Percentiles rank a stretch among this genome's conserved stretches.
Evolutionary conservation across 2,113 vertebrate genomes (phyloP).

Genomic region (Balaeniceps rex): DNA sequence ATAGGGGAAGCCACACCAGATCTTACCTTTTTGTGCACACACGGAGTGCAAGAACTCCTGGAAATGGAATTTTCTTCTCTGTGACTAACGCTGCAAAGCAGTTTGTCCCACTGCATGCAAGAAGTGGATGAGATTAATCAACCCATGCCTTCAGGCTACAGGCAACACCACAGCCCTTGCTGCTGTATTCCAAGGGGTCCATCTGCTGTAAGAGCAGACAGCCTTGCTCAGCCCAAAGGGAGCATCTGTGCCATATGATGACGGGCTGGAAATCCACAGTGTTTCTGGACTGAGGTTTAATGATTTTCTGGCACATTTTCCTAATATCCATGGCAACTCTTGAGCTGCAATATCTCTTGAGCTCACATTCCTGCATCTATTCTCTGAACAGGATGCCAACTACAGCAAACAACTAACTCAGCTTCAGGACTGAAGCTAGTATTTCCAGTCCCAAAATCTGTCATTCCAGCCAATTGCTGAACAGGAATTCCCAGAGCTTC

Average conservation of each 20-base stretch:
- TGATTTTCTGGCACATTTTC: constrained; percentile 41
- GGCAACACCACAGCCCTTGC: not conserved
- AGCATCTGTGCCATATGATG: constrained; percentile 4
- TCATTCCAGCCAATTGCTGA: not conserved
- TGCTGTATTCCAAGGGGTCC: not conserved
- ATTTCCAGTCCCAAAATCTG: not conserved
- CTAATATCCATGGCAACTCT: constrained; percentile 52
- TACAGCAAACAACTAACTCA: not conserved
- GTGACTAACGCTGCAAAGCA: not conserved
- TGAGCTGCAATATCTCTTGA: constrained; percentile 4
- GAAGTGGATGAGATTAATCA: not conserved
- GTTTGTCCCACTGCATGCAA: not conserved
- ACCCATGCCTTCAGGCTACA: not conserved
- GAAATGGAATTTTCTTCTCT: not conserved
- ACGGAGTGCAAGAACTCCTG: not conserved
- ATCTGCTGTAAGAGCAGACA: not conserved
- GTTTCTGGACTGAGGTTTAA: constrained; percentile 22
- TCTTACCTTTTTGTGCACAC: not conserved
- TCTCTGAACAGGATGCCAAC: constrained; percentile 19
- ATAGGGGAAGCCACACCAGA: not conserved
- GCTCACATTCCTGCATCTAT: constrained; percentile 10
- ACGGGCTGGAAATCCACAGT: constrained; percentile 2
- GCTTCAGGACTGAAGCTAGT: constrained; percentile 5
- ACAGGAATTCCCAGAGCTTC: constrained; percentile 36
- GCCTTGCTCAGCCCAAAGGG: not conserved